These are phyloP conservation scores for Sphecodes monilicornis DNA, from an alignment of 2,888 invertebrate species.

Conservation along the genomic window DNA sequence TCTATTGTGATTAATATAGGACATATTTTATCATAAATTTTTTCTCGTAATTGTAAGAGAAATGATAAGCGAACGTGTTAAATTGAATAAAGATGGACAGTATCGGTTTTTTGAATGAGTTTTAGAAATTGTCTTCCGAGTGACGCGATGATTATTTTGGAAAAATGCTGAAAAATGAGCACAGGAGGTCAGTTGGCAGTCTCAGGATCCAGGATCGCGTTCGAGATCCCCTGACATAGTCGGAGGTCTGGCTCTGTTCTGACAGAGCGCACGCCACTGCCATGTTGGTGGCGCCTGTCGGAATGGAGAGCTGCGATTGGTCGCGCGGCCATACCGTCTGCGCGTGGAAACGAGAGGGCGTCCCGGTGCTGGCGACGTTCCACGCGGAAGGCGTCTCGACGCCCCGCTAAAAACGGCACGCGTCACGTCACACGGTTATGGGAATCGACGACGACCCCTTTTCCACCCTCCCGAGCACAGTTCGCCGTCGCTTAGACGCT, in stretches of 20 bases:
- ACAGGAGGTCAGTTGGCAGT: neutral
- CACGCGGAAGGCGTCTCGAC: conserved; percentile 78
- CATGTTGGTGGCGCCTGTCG: conserved; percentile 79
- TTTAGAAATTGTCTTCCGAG: no score
- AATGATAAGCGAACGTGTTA: no score
- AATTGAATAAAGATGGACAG: no score
- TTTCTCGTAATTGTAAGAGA: no score
- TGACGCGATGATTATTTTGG: neutral
- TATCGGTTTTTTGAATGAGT: no score
- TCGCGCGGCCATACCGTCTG: conserved; percentile 73
- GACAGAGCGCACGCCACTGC: conserved; percentile 76
- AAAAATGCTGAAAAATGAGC: neutral
- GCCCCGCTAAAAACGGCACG: conserved; percentile 82
- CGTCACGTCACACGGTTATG: conserved; percentile 78
- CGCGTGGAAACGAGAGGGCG: conserved; percentile 73
- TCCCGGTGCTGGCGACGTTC: conserved; percentile 66
- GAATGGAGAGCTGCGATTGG: conserved; percentile 72
- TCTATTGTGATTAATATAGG: no score
- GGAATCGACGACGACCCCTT: conserved; percentile 56
- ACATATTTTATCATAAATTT: no score
- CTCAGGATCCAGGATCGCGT: conserved; percentile 4
- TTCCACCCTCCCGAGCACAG: conserved; percentile 23
- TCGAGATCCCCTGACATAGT: conserved; percentile 12
- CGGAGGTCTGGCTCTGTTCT: conserved; percentile 53
- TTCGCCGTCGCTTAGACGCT: conserved; percentile 2